Percentiles rank a stretch among this genome's conserved stretches.
Conservation (phyloP, 2,797 vertebrate species). For the Mionectes olivaceus region DNA sequence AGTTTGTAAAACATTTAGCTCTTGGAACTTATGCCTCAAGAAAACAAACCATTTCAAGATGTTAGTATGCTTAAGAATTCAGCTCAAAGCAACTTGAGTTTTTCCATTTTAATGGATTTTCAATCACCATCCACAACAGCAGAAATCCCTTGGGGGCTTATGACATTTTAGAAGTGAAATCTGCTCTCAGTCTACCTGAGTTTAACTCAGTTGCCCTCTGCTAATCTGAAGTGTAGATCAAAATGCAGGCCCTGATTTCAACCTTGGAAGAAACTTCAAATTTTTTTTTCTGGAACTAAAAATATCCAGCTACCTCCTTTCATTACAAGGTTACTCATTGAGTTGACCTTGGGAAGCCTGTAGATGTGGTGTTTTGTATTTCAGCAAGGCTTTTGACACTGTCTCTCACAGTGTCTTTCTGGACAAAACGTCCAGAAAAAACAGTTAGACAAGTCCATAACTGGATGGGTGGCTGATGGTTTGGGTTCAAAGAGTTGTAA, state of each 20-base stretch:
- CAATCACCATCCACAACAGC: neutral
- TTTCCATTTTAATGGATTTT: neutral
- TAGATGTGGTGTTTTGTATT: neutral
- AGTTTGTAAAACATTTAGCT: neutral
- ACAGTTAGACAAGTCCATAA: neutral
- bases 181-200: neutral
- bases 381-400: neutral
- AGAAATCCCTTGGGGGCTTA: neutral
- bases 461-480: accelerated
- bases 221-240: neutral
- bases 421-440: neutral
- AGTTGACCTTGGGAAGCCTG: neutral
- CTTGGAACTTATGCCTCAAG: neutral
- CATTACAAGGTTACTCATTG: neutral
- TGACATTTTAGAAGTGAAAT: neutral
- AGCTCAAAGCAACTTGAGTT: neutral
- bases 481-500: neutral
- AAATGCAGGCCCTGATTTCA: neutral
- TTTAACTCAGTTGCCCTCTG: neutral
- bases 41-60: neutral
- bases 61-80: neutral
- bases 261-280: neutral
- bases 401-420: neutral
- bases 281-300: neutral
- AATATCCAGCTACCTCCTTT: neutral